Conservation (phyloP, 2,113 vertebrate species). For the Gallinago undulata region DNA sequence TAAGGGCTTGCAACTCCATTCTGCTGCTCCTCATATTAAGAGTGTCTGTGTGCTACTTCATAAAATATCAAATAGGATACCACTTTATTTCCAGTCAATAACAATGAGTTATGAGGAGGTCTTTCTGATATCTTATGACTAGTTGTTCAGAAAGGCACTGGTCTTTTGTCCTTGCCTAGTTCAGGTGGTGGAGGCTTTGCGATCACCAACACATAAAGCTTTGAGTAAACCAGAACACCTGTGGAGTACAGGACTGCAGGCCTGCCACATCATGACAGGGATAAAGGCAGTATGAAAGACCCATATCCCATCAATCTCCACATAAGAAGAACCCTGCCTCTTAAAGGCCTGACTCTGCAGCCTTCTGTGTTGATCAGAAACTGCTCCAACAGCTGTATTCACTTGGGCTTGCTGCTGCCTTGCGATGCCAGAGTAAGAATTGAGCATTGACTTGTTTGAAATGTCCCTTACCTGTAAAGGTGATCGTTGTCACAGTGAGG, state of each 20-base stretch:
- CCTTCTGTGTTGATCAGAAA: neutral
- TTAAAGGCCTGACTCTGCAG: neutral
- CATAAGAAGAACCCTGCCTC: neutral
- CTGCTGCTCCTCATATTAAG: neutral
- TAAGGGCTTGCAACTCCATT: neutral
- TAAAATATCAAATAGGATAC: neutral
- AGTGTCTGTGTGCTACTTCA: neutral
- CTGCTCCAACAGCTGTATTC: neutral
- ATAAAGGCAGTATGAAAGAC: neutral
- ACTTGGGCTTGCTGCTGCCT: neutral
- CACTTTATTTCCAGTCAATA: neutral
- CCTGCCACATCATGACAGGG: neutral
- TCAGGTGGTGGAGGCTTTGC: neutral
- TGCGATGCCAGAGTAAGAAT: neutral
- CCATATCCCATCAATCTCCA: rapidly evolving
- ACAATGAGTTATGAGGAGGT: neutral
- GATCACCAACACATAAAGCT: neutral
- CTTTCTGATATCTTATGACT: neutral
- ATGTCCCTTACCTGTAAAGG: neutral
- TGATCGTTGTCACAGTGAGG: neutral
- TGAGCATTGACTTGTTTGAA: neutral
- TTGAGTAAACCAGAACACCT: neutral
- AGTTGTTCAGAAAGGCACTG: neutral
- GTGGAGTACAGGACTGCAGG: neutral
- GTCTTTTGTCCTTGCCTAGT: neutral